These are phyloP conservation scores for Ichneumoninae sp. DNA, from an alignment of 2,888 invertebrate species.

Conservation along the genomic window DNA sequence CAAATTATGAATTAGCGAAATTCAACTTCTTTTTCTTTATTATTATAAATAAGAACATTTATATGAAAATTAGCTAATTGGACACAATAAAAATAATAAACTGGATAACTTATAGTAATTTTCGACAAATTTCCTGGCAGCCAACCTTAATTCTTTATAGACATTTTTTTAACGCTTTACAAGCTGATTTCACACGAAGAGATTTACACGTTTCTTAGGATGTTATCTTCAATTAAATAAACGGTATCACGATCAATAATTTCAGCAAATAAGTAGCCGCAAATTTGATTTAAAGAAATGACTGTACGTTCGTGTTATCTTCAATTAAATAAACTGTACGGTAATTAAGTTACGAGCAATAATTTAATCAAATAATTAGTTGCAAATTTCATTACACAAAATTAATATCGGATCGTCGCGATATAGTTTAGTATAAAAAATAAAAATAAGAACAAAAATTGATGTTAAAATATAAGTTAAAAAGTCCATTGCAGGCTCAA, in stretches of 20 bases:
- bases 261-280: background rate
- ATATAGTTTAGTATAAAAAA: background rate
- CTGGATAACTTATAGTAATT: background rate
- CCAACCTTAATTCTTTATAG: too few species aligned
- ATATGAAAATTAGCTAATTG: background rate
- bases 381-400: background rate
- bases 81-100: background rate
- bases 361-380: background rate
- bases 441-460: background rate
- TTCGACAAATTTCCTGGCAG: background rate
- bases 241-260: too few species aligned
- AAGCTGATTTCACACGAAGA: too few species aligned
- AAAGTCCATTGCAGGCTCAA: background rate
- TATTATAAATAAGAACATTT: conserved; percentile 11
- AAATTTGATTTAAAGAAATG: too few species aligned
- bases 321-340: too few species aligned
- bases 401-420: background rate
- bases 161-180: too few species aligned
- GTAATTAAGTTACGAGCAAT: too few species aligned
- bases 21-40: background rate
- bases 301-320: too few species aligned
- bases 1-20: conserved; percentile 30
- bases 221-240: too few species aligned
- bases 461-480: background rate
- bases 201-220: too few species aligned